Evolutionary conservation across 2,113 vertebrate genomes (phyloP).

Genomic region (Octodon degus): DNA sequence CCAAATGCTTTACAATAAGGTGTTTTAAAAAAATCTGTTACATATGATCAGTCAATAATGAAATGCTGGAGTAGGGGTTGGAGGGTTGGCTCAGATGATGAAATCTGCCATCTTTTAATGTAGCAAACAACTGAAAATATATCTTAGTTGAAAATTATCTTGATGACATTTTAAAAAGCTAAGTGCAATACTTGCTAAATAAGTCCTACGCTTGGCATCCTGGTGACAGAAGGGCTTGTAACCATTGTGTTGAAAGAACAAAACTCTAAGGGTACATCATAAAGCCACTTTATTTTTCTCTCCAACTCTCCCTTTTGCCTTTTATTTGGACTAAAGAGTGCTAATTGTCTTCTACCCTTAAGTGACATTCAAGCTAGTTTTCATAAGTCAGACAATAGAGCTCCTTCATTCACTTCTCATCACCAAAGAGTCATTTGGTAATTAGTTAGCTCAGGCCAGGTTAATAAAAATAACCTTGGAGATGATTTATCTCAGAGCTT

Average conservation of each 20-base stretch:
- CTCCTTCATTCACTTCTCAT: background rate
- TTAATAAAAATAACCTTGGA: background rate
- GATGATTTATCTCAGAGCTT: slow-evolving; percentile 15
- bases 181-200: slow-evolving; percentile 54
- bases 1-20: slow-evolving; percentile 64
- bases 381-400: background rate
- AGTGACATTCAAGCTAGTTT: background rate
- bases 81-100: slow-evolving; percentile 48
- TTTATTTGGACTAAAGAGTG: background rate
- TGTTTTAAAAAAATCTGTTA: slow-evolving; percentile 67
- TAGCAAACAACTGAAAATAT: slow-evolving; percentile 76
- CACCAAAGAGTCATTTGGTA: background rate
- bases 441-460: background rate
- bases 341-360: slow-evolving; percentile 41
- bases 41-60: slow-evolving; percentile 71
- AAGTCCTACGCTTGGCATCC: background rate
- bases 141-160: slow-evolving; percentile 67
- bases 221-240: slow-evolving; percentile 23
- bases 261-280: slow-evolving; percentile 10
- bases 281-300: slow-evolving; percentile 32
- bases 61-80: slow-evolving; percentile 59
- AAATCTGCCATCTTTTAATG: slow-evolving; percentile 66
- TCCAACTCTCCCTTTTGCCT: slow-evolving; percentile 2
- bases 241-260: slow-evolving; percentile 40
- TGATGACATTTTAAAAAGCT: slow-evolving; percentile 1